Conservation (phyloP, 1,140 invertebrate species). For the Drosophila parabipectinata region DNA sequence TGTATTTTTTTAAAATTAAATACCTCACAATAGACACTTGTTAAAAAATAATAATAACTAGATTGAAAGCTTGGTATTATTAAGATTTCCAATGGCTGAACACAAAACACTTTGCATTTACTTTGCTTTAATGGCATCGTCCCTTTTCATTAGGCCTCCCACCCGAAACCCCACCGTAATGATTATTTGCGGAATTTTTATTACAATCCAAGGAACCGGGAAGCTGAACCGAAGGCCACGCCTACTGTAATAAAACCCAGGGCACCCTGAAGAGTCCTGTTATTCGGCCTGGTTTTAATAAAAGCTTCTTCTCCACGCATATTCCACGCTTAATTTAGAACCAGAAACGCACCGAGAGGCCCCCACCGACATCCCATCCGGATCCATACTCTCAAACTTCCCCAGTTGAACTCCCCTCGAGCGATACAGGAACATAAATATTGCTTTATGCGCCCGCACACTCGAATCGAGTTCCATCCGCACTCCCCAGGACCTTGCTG, state of each 20-base stretch:
- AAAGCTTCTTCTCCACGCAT: conserved; percentile 57
- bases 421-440: conserved; percentile 67
- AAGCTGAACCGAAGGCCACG: not conserved
- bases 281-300: conserved; percentile 62
- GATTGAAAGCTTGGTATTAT: not conserved
- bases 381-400: not conserved
- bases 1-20: not conserved
- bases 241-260: not conserved
- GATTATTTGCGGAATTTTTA: conserved; percentile 66
- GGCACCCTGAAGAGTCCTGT: conserved; percentile 11
- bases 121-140: not conserved
- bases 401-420: conserved; percentile 24
- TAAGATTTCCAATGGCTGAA: not conserved
- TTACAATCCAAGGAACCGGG: conserved; percentile 24
- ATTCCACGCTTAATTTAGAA: conserved; percentile 71
- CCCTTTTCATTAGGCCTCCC: conserved; percentile 2
- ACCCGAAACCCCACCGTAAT: conserved; percentile 6
- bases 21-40: not conserved
- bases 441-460: conserved; percentile 65
- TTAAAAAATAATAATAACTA: not conserved
- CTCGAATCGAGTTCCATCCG: conserved; percentile 18
- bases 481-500: not conserved
- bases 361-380: not conserved
- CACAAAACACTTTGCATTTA: conserved; percentile 7
- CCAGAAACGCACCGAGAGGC: conserved; percentile 6